Evolutionary conservation across 2,113 vertebrate genomes (phyloP).

Genomic region (Anseranas semipalmata): DNA sequence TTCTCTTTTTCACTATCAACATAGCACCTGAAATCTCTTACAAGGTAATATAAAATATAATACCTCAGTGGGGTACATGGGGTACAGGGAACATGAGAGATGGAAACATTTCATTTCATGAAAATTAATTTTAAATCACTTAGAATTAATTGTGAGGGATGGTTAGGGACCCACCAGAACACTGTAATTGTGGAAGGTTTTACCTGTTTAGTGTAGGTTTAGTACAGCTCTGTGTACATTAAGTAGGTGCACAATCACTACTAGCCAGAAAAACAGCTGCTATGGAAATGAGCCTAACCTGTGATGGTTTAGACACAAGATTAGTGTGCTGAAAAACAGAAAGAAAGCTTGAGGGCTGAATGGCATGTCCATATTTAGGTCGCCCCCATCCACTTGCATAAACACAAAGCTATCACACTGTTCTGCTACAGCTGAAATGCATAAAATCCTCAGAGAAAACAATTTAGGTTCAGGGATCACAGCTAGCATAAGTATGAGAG

Average conservation of each 20-base stretch:
- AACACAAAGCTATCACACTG: neutral
- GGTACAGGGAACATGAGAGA: neutral
- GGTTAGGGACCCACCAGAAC: neutral
- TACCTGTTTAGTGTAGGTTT: neutral
- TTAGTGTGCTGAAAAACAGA: neutral
- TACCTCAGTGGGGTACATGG: neutral
- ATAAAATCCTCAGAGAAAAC: neutral
- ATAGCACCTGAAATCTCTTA: neutral
- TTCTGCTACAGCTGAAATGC: neutral
- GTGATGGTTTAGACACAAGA: neutral
- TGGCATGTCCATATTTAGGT: neutral
- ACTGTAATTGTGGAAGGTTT: neutral
- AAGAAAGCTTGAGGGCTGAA: neutral
- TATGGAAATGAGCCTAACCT: neutral
- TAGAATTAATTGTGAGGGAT: neutral
- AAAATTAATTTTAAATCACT: neutral
- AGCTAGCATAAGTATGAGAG: neutral
- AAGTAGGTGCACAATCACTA: neutral
- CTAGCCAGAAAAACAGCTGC: neutral
- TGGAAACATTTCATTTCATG: neutral
- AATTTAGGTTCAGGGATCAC: neutral
- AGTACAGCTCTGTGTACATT: neutral
- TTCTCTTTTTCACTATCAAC: neutral
- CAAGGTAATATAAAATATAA: neutral
- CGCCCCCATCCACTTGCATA: fast-evolving